A percentile compares a stretch with the other conserved stretches of the same genome.
Evolutionary conservation across 1,140 invertebrate genomes (phyloP).

Genomic region (Sarcophaga bullata): DNA sequence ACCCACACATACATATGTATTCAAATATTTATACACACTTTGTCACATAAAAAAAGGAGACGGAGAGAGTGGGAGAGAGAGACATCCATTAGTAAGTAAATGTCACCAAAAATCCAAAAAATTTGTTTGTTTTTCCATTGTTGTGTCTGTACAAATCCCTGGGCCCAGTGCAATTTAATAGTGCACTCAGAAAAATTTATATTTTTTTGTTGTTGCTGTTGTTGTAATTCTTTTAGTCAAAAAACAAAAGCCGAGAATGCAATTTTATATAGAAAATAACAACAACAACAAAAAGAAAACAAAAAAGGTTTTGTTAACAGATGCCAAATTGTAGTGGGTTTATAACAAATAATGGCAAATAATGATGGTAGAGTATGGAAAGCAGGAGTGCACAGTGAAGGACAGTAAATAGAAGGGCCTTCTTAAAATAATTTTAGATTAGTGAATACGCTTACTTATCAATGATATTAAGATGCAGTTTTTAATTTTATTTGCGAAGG

Average conservation of each 20-base stretch:
- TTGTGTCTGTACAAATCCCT: background rate
- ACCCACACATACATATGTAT: no score
- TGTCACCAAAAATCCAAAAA: slow-evolving; percentile 11
- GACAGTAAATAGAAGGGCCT: background rate
- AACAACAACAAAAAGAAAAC: no score
- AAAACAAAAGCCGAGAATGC: background rate
- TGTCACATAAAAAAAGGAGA: no score
- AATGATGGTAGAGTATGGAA: background rate
- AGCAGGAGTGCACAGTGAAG: background rate
- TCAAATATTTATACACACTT: no score
- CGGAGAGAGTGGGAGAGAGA: no score
- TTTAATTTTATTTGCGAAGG: no score
- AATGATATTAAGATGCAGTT: no score
- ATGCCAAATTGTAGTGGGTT: slow-evolving; percentile 39
- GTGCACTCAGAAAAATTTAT: slow-evolving; percentile 12
- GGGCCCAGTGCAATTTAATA: slow-evolving; percentile 7
- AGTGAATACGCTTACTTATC: no score
- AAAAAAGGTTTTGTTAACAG: slow-evolving; percentile 22
- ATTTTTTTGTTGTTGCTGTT: background rate
- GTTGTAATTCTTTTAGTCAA: background rate
- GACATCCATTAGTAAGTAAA: slow-evolving; percentile 5
- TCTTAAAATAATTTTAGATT: no score
- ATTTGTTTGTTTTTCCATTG: background rate
- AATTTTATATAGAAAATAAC: background rate
- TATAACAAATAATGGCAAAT: slow-evolving; percentile 39